Evolutionary conservation across 2,888 invertebrate species (phyloP), one percentile per base, ranked within the genome.

Genomic region (Globia sparganii): DNA sequence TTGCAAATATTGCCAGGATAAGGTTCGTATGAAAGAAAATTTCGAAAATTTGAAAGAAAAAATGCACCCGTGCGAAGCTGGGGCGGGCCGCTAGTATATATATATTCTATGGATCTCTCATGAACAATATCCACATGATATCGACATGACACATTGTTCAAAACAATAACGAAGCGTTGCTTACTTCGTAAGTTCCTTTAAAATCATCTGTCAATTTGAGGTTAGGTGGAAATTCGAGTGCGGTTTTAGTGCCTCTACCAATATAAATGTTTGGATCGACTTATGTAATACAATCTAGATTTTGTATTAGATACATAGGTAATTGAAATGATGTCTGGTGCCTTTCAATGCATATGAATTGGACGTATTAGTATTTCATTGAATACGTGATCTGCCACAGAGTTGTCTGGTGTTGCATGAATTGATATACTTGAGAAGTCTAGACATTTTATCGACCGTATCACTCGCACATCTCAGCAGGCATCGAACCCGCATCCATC

Each of bases 381-480:
- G n/a, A n/a, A n/a, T 61, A 58, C 58, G 31, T 71, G 77, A 77
- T 66, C 58, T 31, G 49, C 61, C 71, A 31, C 62, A 46, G 21
- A 62, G 64, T n/a, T 64, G 79, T 70, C 70, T 69, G 71, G 6
- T 64, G n/a, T 53, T 43, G 62, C 40, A 13, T 49, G 46, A 58
- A 59, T 49, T 40, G 75, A 62, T 62, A 78, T 66, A 75, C 58
- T 43, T 28, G 34, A 62, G 5, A 53, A 40, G 81, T 79, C 78
- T 78, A 84, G 85, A 81, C 75, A 68, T 66, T 15, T 65, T 69
- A 79, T 76, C 74, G 82, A 85, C 64, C 62, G 62, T 25, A 68
- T 34, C 18, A 43, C 13, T 61, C 40, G 59, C 43, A 37, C 49
- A 34, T 59, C 18, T 46, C 34, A 31, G 34, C 77, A 73, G 68